Evolutionary conservation across 1,140 invertebrate genomes (phyloP).

Genomic region (Lepidurus apus): DNA sequence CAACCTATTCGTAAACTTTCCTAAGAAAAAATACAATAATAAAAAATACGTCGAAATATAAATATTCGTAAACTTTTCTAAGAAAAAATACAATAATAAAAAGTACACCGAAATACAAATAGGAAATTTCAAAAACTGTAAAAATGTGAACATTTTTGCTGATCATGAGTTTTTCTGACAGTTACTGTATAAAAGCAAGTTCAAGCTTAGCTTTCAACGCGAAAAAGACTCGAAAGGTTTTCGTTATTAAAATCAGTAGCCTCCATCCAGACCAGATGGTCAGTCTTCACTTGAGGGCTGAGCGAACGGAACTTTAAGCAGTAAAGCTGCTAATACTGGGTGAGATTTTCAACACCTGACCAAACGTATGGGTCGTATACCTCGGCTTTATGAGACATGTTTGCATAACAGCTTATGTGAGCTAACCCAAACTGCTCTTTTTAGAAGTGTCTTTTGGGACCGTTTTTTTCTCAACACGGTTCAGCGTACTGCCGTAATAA

Average conservation of each 20-base stretch:
- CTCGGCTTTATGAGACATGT: slow-evolving; percentile 21
- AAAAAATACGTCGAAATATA: background rate
- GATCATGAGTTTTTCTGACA: too few relatives aligned
- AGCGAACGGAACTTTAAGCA: background rate
- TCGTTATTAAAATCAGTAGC: background rate
- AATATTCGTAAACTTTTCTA: background rate
- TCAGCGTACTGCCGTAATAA: background rate
- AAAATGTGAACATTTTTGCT: too few relatives aligned
- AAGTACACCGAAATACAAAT: background rate
- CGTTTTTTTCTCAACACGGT: background rate
- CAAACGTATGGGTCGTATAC: slow-evolving; percentile 17
- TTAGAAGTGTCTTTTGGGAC: background rate
- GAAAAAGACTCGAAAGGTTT: too few relatives aligned
- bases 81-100: background rate
- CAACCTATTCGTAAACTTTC: background rate
- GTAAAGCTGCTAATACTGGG: slow-evolving; percentile 16
- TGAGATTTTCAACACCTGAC: slow-evolving; percentile 22
- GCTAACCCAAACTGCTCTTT: background rate
- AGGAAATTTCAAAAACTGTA: background rate
- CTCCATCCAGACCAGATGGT: background rate
- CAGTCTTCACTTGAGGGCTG: background rate
- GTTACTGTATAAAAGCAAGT: too few relatives aligned
- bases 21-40: background rate
- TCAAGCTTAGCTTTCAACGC: too few relatives aligned
- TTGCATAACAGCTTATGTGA: slow-evolving; percentile 22